Evolutionary conservation across 2,113 vertebrate species (phyloP), one percentile per base, ranked within the genome.

Genomic region (Platichthys flesus): DNA sequence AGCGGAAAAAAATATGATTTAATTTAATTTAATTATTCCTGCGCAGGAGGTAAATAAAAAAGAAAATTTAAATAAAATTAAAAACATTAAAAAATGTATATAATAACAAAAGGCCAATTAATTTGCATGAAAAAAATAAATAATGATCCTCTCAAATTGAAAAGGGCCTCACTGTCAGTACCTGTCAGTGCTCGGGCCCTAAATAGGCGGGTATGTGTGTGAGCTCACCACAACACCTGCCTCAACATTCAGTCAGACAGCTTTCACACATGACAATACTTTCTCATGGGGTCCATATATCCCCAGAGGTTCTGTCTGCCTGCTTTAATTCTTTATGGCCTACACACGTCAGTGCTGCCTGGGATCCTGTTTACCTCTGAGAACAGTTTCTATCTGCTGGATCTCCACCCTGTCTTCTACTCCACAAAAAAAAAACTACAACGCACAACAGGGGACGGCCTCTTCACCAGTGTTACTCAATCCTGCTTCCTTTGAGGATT

Each of bases 241-340:
- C 70, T 57, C 9, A 69, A 59, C 71, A 64, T 79, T 77, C 71
- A 72, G 67, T 76, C 75, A 74, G 65, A 58, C 56, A 42, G 62
- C 56, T 76, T 71, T 71, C 74, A 83, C 83, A 79, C n/a, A 13
- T 35, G 56, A 74, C 13, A 6, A 74, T 76, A 72, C 58, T 75
- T 77, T 76, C 35, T 79, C 76, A 61, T 16, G 35, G 47, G 63
- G 54, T 66, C 20, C 58, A 68, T 55, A 78, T 26, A 78, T 9
- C 85, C 73, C 40, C 40, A 14, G 31, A 76, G 85, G 63, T 74
- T 24, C 77, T 31, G 9, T 2, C 31, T 63, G 61, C 60, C 74
- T 60, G 42, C 55, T 74, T 20, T 80, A 15, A 77, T 85, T 62
- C 71, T 67, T 68, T 13, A 69, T 78, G 47, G 47, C 47, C 47